Evolutionary conservation across 2,113 vertebrate species (phyloP).

Genomic region (Clarias gariepinus): DNA sequence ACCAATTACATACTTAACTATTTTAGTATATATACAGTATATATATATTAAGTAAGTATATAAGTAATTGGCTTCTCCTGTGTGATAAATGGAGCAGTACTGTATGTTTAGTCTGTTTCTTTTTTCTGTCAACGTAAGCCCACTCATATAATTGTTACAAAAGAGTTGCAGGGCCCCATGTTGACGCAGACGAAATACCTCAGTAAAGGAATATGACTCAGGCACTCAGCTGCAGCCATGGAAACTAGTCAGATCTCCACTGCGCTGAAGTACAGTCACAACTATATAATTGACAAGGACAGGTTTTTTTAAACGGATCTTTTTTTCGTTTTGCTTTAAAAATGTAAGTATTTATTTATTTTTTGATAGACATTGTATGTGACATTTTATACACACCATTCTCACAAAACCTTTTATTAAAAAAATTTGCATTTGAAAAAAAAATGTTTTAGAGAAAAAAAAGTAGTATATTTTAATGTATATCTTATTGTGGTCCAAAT

Average conservation of each 20-base stretch:
- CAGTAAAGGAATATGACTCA: constrained; percentile 33
- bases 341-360: neutral
- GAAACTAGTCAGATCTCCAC: constrained; percentile 35
- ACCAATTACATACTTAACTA: neutral
- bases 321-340: constrained; percentile 4
- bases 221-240: constrained; percentile 38
- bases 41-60: no score
- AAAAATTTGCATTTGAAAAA: neutral
- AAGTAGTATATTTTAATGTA: neutral
- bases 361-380: neutral
- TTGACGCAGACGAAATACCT: constrained; percentile 23
- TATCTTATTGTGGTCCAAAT: neutral
- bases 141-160: constrained; percentile 33
- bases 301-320: neutral
- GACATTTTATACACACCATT: neutral
- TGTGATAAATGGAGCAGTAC: neutral
- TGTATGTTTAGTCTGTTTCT: neutral
- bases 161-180: constrained; percentile 5
- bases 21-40: no score
- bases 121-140: constrained; percentile 34
- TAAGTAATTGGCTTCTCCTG: neutral
- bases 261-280: constrained; percentile 20
- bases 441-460: neutral
- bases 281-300: constrained; percentile 14
- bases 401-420: neutral